Conservation (phyloP, 1,140 invertebrate species). For the Sarcophaga peregrina region DNA sequence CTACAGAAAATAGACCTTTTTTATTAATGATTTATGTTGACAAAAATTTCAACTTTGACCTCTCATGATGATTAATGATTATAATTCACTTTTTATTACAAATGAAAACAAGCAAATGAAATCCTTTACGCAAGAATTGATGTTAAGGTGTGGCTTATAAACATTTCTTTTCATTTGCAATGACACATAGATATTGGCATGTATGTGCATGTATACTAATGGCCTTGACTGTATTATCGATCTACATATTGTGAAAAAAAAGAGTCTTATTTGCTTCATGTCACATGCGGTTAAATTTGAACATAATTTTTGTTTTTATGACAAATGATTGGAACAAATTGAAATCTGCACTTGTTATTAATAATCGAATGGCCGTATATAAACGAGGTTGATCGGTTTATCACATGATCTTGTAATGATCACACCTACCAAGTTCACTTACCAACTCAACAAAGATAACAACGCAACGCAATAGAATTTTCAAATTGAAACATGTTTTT, state of each 20-base stretch:
- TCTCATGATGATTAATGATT: too few relatives aligned
- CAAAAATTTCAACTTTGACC: too few relatives aligned
- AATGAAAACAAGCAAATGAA: too few relatives aligned
- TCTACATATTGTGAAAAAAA: neutral
- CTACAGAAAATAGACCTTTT: too few relatives aligned
- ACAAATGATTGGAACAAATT: slow-evolving; percentile 34
- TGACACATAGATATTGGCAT: too few relatives aligned
- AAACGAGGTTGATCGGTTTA: slow-evolving; percentile 41
- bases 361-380: slow-evolving; percentile 22
- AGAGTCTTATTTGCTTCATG: slow-evolving; percentile 20
- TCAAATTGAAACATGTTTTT: too few relatives aligned
- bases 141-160: too few relatives aligned
- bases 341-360: slow-evolving; percentile 36
- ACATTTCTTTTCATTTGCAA: too few relatives aligned
- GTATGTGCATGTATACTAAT: neutral
- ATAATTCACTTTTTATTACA: too few relatives aligned
- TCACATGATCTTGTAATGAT: slow-evolving; percentile 31
- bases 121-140: too few relatives aligned
- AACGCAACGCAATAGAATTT: neutral
- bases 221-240: neutral
- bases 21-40: too few relatives aligned
- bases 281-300: slow-evolving; percentile 27
- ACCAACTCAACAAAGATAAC: neutral
- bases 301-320: neutral
- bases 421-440: slow-evolving; percentile 26